Evolutionary conservation across 2,797 vertebrate genomes (phyloP).

Genomic region (Synaphobranchus kaupii): DNA sequence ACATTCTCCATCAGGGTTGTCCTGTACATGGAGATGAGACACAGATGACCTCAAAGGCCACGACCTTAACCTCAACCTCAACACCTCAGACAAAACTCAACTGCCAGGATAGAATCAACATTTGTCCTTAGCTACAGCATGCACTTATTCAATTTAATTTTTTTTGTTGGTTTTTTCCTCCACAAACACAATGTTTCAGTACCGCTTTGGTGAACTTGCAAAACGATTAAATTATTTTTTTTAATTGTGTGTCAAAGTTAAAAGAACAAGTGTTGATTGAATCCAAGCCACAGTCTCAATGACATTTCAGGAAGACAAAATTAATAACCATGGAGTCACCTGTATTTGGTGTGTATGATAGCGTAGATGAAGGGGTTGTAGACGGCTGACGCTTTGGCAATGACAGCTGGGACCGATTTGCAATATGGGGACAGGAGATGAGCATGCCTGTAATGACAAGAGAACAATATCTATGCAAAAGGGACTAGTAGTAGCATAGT

Average conservation of each 20-base stretch:
- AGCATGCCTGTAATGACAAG: constrained; percentile 64
- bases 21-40: constrained; percentile 44
- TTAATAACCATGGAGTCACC: constrained; percentile 63
- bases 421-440: constrained; percentile 80
- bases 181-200: not conserved
- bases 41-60: not conserved
- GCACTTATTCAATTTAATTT: not conserved
- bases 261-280: not conserved
- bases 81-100: not conserved
- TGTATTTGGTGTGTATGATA: constrained; percentile 87
- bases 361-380: constrained; percentile 90
- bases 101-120: not conserved
- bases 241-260: not conserved
- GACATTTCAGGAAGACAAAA: not conserved
- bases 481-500: not conserved
- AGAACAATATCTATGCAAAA: constrained; percentile 34
- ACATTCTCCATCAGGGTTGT: constrained; percentile 71
- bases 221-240: not conserved
- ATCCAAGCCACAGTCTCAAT: not conserved
- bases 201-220: not conserved
- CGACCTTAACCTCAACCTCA: not conserved
- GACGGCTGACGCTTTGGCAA: constrained; percentile 86
- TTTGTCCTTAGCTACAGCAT: not conserved
- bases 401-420: constrained; percentile 84
- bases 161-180: not conserved